These are phyloP conservation scores for Drosophila mauritiana DNA, from an alignment of 1,140 invertebrate genomes.

Conservation along the genomic window DNA sequence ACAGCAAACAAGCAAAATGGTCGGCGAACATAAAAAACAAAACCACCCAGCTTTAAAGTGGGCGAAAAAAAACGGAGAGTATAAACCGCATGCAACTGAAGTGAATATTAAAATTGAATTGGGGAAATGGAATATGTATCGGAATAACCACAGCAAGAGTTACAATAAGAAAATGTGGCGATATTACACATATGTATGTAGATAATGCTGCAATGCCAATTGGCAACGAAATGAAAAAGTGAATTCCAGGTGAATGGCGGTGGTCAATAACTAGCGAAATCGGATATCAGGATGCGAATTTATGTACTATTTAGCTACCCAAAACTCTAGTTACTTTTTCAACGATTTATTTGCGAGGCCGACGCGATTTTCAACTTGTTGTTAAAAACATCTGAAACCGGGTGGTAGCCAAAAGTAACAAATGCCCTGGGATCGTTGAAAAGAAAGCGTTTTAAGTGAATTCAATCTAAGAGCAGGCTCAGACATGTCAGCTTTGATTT, in stretches of 20 bases:
- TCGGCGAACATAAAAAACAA: constrained; percentile 7
- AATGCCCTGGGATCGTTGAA: background rate
- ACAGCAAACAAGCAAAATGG: constrained; percentile 31
- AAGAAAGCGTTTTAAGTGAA: constrained; percentile 1
- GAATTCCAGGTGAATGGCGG: too few species aligned
- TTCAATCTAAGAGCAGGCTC: constrained; percentile 3
- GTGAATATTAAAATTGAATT: constrained; percentile 13
- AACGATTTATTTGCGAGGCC: too few species aligned
- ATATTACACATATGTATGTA: background rate
- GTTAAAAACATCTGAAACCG: background rate
- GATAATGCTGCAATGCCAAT: constrained; percentile 3
- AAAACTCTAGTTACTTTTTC: too few species aligned
- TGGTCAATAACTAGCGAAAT: too few species aligned
- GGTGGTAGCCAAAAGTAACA: background rate
- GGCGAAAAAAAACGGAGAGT: constrained; percentile 1
- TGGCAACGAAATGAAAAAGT: background rate
- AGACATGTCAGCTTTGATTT: constrained; percentile 15
- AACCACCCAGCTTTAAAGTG: constrained; percentile 4
- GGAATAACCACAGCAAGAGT: background rate
- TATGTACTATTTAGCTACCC: too few species aligned
- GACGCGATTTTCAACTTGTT: background rate
- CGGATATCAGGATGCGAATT: too few species aligned
- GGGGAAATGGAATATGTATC: background rate
- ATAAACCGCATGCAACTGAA: constrained; percentile 9
- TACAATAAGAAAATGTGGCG: background rate